Evolutionary conservation across 2,888 invertebrate genomes (phyloP), one percentile per base, ranked within the genome.

Genomic region (Lacanobia oleracea): DNA sequence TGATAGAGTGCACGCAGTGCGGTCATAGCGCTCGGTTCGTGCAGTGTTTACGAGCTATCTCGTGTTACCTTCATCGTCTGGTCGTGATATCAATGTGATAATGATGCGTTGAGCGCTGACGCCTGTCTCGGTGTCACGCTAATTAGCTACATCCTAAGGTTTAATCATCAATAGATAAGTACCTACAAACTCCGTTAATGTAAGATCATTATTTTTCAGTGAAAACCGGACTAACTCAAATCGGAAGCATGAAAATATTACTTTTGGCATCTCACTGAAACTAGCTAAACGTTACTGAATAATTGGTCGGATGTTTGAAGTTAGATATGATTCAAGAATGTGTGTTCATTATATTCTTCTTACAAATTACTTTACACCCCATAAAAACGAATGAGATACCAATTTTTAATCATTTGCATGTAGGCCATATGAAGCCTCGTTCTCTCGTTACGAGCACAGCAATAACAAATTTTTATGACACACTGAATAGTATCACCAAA

Each of bases 311-410:
- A 76, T 79, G 65, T 64, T 67, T 48, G 18, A 74, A 51, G 53
- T 64, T 71, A 75, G 77, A 73, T 82, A 83, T 83, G 83, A 72
- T 71, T 77, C 76, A 70, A 79, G 54, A 73, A 73, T 77, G 37
- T 82, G 62, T 67, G 43, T 71, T 59, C 27, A n/a, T 77, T 65
- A 40, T 75, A 65, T 70, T 75, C 18, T 43, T 73, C 16, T 54
- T 77, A 21, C 61, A 82, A 67, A 63, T 77, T 61, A 59, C 54
- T 56, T 72, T 60, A 54, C 40, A 73, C 9, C n/a, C 43, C 8
- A 59, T 69, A 56, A 62, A 60, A 70, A 43, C 69, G 14, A 69
- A 73, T 37, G 73, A 75, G 33, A 77, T 75, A 27, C 77, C 74
- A 7, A 65, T 71, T 64, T 79, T 73, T 72, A 79, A 73, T 23